Evolutionary conservation across 2,888 invertebrate species (phyloP).

Genomic region (Molorchus minor): DNA sequence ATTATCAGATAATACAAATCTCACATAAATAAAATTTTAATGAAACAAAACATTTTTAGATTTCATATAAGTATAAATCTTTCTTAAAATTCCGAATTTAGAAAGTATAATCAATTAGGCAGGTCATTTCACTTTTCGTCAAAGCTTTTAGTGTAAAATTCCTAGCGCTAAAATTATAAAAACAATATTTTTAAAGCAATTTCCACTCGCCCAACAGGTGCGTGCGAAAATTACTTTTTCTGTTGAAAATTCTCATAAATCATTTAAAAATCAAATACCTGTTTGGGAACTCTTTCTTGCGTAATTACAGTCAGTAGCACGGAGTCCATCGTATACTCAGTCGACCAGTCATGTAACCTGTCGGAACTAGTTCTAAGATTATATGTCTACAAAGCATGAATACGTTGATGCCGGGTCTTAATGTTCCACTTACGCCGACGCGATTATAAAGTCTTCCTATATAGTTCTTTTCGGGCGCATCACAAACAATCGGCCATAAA

Average conservation of each 20-base stretch:
- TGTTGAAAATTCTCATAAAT: background rate
- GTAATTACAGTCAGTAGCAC: background rate
- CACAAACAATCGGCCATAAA: too few relatives aligned
- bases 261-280: background rate
- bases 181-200: too few relatives aligned
- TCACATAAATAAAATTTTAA: too few relatives aligned
- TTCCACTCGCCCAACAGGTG: too few relatives aligned
- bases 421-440: background rate
- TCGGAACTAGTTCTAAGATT: background rate
- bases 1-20: too few relatives aligned
- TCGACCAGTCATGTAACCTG: background rate
- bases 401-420: background rate
- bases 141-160: background rate
- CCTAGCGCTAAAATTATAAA: background rate
- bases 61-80: too few relatives aligned
- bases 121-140: background rate
- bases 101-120: too few relatives aligned
- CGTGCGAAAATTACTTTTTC: too few relatives aligned
- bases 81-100: too few relatives aligned
- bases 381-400: background rate
- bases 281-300: background rate
- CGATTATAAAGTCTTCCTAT: too few relatives aligned
- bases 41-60: too few relatives aligned
- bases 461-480: too few relatives aligned
- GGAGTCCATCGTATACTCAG: background rate